Evolutionary conservation across 2,797 vertebrate genomes (phyloP), one percentile per base, ranked within the genome.

Genomic region (Poecilia velifera): DNA sequence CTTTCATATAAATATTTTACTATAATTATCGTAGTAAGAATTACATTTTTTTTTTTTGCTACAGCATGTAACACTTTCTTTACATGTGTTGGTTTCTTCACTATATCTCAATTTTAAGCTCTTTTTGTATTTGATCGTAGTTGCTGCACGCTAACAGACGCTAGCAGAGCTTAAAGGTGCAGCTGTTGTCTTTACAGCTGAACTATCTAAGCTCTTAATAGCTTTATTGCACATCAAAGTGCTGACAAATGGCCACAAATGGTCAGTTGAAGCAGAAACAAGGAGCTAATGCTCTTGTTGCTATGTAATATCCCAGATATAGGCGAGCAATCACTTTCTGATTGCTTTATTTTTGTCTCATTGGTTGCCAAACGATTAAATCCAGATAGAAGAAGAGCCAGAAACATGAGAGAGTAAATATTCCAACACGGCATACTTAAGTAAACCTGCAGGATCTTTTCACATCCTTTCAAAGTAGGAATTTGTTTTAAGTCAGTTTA

Each of bases 201-300:
- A 8, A 28, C 3, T 70, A 41, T 57, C 64, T 8, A 73, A 86
- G 88, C 74, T 73, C 22, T 83, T 81, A 86, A 76, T 66, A 79
- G 68, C 68, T 88, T 87, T 86, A 88, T 82, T 86, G 77, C 74
- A 82, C 68, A 74, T 85, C 76, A 78, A 82, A 70, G 74, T 64
- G 75, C 45, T 41, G 66, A 79, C 62, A 85, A 68, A 78, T 71
- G 62, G 45, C 1, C 53, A 76, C 16, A 82, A 77, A 84, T 77
- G 53, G 39, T 78, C 47, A 45, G 36, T 25, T 4, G 39, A 31
- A 45, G 72, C 68, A 73, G 73, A 83, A 55, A 66, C 64, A 59
- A 74, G 62, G 31, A 39, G 72, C 36, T 83, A n/a, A 70, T 73
- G 0, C 71, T 39, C n/a, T 39, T 76, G 59, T 79, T 84, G 41